Base-by-base conservation (phyloP, 2,797 vertebrate genomes). In the Labroides dimidiatus region DNA sequence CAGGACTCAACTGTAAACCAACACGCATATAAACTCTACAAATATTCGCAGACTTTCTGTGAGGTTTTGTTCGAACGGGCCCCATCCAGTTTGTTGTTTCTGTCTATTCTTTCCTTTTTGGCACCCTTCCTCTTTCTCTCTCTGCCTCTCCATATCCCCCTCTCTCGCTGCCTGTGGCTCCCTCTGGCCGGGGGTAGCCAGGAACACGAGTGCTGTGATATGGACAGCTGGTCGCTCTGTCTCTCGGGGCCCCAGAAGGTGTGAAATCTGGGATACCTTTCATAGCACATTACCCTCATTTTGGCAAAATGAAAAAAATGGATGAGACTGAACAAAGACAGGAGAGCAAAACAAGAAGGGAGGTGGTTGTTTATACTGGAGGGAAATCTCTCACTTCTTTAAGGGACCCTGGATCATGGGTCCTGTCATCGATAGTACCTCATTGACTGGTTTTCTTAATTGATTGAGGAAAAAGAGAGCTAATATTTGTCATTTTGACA, bases 181-280 rank as follows among this genome's bases (percentile, higher is more conserved):
- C 77, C 76, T 82, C 87, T 91, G 82, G 90, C 89, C 68, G 70
- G 87, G 89, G 89, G 87, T 87, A 88, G 88, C 86, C 87, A 91
- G 90, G 85, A 91, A 93, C 91, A 90, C 87, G 84, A 87, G 86
- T 87, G 91, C 89, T 91, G 89, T 92, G 93, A 93, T 92, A 91
- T 90, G 88, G 92, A 93, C 94, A 95, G 93, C 93, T 94, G 94
- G 92, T 89, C 89, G 71, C 87, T 85, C 88, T 77, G 75, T 91
- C 90, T 93, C 91, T 81, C 79, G 87, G 88, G 90, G 88, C 80
- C 86, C 91, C 89, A 81, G 88, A 92, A 92, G 92, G 87, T 93
- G 93, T 89, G 90, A 93, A 93, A 92, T 90, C 92, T 92, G 87
- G 88, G 89, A 90, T 93, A 92, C 89, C 89, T 94, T 93, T 94